Base-by-base conservation (phyloP, 2,113 vertebrate species). In the Hylia prasina region DNA sequence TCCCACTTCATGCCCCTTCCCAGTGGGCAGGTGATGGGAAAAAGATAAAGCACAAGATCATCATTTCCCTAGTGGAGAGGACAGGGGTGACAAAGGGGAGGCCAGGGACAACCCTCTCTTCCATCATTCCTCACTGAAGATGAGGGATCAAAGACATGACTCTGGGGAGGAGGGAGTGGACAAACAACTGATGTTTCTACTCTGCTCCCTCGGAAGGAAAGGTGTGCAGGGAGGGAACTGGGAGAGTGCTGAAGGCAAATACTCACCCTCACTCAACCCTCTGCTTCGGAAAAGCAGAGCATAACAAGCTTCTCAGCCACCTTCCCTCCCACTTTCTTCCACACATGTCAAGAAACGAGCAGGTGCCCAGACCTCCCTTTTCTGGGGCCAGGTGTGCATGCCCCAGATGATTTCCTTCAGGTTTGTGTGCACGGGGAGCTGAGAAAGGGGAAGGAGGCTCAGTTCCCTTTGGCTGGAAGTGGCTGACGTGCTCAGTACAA, bases 341-440 rank as follows among this genome's bases (percentile, higher is more conserved):
- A 22, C 18, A 24, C 4, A 3, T 1, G n/a, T 42, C 40, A 68
- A 82, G 48, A 76, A 84, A 56, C 0, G 8, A 85, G 44, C 79
- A 28, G 73, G 31, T 16, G 11, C 33, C 20, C 56, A 81, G 54
- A 51, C 7, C n/a, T 39, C 37, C 63, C 68, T n/a, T 37, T 39
- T n/a, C 45, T 47, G 11, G 33, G 4, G 12, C 31, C 40, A 21
- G 13, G 21, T 22, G 31, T 18, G 61, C 79, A 11, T 9, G 45
- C 15, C 45, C 47, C 75, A 81, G 47, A 42, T 28, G 53, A 51
- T 4, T 21, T 68, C 51, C 66, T 47, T 12, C 31, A 37, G 39
- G 16, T 33, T 3, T 33, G 15, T 1, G 11, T 4, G 15, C 33
- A 48, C 6, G 3, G 39, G 2, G 13, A 28, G 15, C 15, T 0